Evolutionary conservation across 23 tunicate genomes (phyloP).

Genomic region (Phallusia fumigata): DNA sequence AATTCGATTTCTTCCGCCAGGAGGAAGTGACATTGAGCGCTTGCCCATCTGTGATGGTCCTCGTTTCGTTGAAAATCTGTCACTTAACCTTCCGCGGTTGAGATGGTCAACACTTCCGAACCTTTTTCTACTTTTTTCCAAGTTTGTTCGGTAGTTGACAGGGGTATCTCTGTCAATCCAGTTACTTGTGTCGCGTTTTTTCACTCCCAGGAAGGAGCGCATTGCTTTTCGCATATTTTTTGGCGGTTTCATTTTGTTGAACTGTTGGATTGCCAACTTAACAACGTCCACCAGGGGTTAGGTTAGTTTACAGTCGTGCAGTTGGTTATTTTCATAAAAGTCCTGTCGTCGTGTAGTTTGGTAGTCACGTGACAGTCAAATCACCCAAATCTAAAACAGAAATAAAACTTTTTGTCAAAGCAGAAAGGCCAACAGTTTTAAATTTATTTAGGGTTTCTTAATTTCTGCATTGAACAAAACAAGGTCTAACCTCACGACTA

Average conservation of each 20-base stretch:
- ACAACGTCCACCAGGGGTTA: not conserved
- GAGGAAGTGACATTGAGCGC: slow-evolving; percentile 24
- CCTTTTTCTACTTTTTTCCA: slow-evolving; percentile 5
- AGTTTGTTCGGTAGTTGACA: slow-evolving; percentile 1
- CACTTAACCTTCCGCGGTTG: not conserved
- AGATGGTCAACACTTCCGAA: slow-evolving; percentile 19
- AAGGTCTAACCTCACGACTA: too few species aligned
- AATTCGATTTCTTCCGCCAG: slow-evolving; percentile 5
- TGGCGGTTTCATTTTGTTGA: slow-evolving; percentile 2
- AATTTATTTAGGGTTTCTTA: too few species aligned
- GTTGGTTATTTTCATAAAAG: not conserved
- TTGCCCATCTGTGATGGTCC: not conserved
- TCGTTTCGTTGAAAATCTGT: not conserved
- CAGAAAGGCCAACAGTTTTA: too few species aligned
- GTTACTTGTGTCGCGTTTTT: slow-evolving; percentile 19
- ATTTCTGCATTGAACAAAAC: too few species aligned
- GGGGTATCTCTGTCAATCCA: slow-evolving; percentile 11
- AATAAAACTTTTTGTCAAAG: not conserved
- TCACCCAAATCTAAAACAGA: not conserved
- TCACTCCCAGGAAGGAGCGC: slow-evolving; percentile 33
- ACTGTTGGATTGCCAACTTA: slow-evolving; percentile 13
- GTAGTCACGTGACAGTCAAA: not conserved
- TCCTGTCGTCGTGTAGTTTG: not conserved
- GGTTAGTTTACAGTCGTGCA: not conserved
- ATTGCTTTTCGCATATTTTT: slow-evolving; percentile 30